Base-by-base conservation (phyloP, 2,113 vertebrate genomes). In the Callionymus lyra region DNA sequence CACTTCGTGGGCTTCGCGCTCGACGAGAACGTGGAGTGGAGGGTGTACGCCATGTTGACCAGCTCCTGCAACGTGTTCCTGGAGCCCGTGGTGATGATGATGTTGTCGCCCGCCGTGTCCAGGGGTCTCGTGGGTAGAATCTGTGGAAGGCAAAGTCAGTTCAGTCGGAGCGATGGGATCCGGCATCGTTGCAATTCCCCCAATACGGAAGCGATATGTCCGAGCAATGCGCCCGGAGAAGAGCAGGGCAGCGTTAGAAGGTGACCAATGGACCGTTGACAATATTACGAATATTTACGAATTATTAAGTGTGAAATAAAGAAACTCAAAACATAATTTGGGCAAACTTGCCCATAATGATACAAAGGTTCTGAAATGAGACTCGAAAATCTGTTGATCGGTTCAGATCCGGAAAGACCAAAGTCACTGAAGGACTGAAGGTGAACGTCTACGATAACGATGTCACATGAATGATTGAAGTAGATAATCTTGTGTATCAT, bases 51-150 rank as follows among this genome's bases (percentile, higher is more conserved):
- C 1, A 83, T 88, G 44, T 44, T 88, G 33, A 72, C 78, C 0
- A 85, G 85, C 67, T 68, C 80, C 34, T 86, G 78, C 17, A 88
- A 88, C 1, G 82, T 87, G 1, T 88, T 88, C 57, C 74, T 88
- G 53, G 84, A 88, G 56, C 87, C 87, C 0, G 65, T 77, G 6
- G 71, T 88, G 33, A 85, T 88, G 82, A 56, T 87, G 42, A 82
- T 87, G 64, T 54, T 87, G 1, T 87, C 85, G 1, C 81, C 84
- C 0, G 69, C 72, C 0, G 56, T 38, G 31, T 77, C 82, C 1
- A 59, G 36, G 18, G 68, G 77, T 27, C 1, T 84, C 41, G 10
- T 74, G 34, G 67, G 62, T 32, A 65, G 64, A 42, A 27, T 82
- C 0, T 85, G 82, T 1, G 57, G 57, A 12, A 49, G 37, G 33